These are phyloP conservation scores for Campylomormyrus tamandua DNA, from an alignment of 2,113 vertebrate genomes.

Conservation along the genomic window DNA sequence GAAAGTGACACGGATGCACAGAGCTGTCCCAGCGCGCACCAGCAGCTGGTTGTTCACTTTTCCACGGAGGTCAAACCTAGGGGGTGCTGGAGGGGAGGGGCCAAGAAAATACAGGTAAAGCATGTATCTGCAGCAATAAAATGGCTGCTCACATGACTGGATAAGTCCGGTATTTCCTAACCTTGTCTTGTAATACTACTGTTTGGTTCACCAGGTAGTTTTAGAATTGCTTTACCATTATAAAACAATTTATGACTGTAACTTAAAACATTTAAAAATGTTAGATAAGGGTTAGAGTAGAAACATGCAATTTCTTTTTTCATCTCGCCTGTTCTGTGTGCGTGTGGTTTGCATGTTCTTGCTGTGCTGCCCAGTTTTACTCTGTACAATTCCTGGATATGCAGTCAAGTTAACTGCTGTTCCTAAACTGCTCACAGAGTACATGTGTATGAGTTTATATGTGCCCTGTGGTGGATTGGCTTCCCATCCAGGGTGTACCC, in stretches of 20 bases:
- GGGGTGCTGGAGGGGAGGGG: conserved; percentile 24
- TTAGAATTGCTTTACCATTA: neutral
- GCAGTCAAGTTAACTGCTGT: neutral
- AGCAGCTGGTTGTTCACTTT: conserved; percentile 59
- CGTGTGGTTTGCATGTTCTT: neutral
- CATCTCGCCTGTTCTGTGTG: neutral
- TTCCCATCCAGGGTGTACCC: neutral
- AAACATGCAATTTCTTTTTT: neutral
- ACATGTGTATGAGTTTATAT: neutral
- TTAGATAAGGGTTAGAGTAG: neutral
- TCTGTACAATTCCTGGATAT: neutral
- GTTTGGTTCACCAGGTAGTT: neutral
- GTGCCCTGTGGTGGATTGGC: neutral
- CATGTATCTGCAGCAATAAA: neutral
- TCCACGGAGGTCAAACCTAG: conserved; percentile 53
- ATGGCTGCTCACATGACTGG: neutral
- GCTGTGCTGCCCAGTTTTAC: neutral
- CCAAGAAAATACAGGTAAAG: neutral
- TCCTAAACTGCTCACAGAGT: neutral
- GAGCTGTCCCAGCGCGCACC: conserved; percentile 50
- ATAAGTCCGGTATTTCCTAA: neutral
- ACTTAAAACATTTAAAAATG: neutral
- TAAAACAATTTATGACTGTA: no score
- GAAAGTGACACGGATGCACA: conserved; percentile 50
- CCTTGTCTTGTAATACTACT: neutral